Percentiles rank a stretch among this genome's conserved stretches.
These are phyloP conservation scores for Drosophila lini DNA, from an alignment of 1,140 invertebrate genomes.

Conservation along the genomic window DNA sequence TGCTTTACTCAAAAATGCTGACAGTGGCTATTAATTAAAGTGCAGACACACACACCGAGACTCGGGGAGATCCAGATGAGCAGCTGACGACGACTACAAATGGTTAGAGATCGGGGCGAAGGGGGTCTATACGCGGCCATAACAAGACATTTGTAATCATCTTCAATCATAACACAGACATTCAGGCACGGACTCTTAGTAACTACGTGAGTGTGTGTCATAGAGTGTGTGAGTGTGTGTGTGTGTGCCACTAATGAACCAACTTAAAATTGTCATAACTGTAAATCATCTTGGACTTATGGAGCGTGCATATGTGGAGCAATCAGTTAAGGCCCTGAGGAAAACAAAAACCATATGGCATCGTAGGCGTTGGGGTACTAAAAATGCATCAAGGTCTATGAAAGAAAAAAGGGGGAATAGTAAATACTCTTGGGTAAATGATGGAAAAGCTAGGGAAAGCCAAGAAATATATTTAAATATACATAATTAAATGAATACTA, in stretches of 20 bases:
- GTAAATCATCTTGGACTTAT: conserved; percentile 74
- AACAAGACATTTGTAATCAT: conserved; percentile 80
- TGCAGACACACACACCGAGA: conserved; percentile 46
- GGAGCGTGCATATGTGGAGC: conserved; percentile 73
- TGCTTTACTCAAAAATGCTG: conserved; percentile 74
- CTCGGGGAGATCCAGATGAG: conserved; percentile 56
- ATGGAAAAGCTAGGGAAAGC: too few relatives aligned
- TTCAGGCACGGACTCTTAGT: conserved; percentile 37
- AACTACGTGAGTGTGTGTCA: conserved; percentile 1
- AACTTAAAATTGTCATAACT: conserved; percentile 81
- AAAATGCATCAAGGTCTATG: neutral
- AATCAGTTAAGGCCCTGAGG: conserved; percentile 45
- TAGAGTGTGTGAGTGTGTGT: neutral
- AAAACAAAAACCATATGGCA: conserved; percentile 3
- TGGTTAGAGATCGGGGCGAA: conserved; percentile 32
- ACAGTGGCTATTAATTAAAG: conserved; percentile 79
- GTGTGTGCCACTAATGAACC: conserved; percentile 69
- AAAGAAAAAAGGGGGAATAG: neutral
- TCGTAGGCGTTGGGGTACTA: conserved; percentile 30
- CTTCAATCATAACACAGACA: conserved; percentile 75
- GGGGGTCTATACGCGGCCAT: conserved; percentile 50
- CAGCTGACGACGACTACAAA: conserved; percentile 38
- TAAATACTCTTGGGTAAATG: neutral
- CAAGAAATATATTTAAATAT: neutral
- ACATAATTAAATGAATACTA: neutral